Conservation (phyloP, 92 coral and sea anemone species). For the Palythoa caribaeorum region DNA sequence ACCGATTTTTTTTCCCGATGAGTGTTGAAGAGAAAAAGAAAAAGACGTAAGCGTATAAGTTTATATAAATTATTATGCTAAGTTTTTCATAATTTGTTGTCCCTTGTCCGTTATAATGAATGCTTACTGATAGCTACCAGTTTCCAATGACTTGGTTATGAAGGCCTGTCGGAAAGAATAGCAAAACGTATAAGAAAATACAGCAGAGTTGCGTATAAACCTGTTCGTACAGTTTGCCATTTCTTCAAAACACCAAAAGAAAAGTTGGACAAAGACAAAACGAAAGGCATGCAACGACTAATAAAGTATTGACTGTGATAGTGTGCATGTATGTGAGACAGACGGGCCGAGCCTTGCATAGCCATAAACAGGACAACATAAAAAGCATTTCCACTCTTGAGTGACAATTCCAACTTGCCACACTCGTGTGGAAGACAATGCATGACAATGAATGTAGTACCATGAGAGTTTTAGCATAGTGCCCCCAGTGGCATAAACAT, state of each 20-base stretch:
- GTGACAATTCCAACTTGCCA: slow-evolving; percentile 18
- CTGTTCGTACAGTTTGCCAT: slow-evolving; percentile 6
- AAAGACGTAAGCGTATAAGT: too few species aligned
- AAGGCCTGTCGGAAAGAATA: too few species aligned
- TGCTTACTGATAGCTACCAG: too few species aligned
- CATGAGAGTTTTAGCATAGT: slow-evolving; percentile 10
- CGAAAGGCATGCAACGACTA: background rate
- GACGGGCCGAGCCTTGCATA: slow-evolving; percentile 18
- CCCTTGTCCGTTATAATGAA: too few species aligned
- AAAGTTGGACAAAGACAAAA: slow-evolving; percentile 12
- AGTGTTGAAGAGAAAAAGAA: too few species aligned
- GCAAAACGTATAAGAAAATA: too few species aligned
- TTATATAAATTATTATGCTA: too few species aligned
- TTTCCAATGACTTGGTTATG: too few species aligned
- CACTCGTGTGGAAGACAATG: background rate
- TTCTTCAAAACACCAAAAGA: slow-evolving; percentile 33
- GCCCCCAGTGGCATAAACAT: slow-evolving; percentile 22
- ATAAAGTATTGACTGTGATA: slow-evolving; percentile 38
- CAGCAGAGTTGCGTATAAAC: slow-evolving; percentile 17
- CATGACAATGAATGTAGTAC: slow-evolving; percentile 10
- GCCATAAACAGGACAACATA: slow-evolving; percentile 16
- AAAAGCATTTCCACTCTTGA: background rate
- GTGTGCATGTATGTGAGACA: slow-evolving; percentile 35
- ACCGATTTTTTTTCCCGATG: too few species aligned
- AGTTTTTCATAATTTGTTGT: too few species aligned